A percentile compares a stretch with the other conserved stretches of the same genome.
Conservation (phyloP, 2,113 vertebrate species). For the Apeltes quadracus region DNA sequence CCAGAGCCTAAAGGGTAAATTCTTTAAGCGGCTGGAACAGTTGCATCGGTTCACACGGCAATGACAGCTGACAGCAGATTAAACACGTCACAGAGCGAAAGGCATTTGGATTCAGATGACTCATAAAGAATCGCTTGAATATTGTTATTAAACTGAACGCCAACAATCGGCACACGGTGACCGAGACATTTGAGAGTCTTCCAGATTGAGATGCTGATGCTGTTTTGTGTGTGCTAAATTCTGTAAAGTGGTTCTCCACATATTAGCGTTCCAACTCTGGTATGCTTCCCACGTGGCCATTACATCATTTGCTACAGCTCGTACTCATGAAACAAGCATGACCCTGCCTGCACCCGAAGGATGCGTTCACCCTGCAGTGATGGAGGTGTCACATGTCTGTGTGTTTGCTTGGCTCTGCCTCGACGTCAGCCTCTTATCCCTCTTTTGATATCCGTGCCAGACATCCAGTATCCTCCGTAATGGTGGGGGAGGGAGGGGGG, state of each 20-base stretch:
- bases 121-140: too few species aligned
- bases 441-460: constrained; percentile 42
- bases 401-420: constrained; percentile 15
- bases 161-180: too few species aligned
- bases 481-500: too few species aligned
- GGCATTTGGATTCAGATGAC: too few species aligned
- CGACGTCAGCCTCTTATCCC: background rate
- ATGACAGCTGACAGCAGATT: too few species aligned
- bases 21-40: background rate
- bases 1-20: background rate
- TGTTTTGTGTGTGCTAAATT: too few species aligned
- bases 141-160: too few species aligned
- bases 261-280: background rate
- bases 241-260: background rate
- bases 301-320: background rate
- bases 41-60: background rate
- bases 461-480: constrained; percentile 16
- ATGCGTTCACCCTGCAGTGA: background rate
- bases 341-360: background rate
- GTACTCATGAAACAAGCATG: constrained; percentile 17
- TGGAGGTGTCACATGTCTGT: background rate
- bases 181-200: background rate
- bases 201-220: too few species aligned
- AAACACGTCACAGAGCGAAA: too few species aligned
- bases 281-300: background rate